Evolutionary conservation across 2,113 vertebrate genomes (phyloP).

Genomic region (Chamaea fasciata): DNA sequence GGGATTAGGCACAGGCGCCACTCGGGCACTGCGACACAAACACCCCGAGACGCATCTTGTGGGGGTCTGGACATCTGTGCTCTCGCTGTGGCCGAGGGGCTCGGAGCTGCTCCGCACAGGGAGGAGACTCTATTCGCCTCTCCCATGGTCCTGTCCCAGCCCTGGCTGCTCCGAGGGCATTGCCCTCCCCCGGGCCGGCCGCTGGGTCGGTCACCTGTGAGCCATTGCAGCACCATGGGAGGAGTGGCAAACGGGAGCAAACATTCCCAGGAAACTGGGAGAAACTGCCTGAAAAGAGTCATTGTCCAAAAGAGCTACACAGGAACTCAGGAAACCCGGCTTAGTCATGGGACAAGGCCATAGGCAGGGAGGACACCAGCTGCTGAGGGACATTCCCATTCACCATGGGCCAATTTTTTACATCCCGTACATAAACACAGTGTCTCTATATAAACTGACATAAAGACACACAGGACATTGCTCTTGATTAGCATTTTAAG

Average conservation of each 20-base stretch:
- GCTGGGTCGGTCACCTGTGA: not conserved
- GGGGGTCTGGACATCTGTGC: not conserved
- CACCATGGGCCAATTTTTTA: not conserved
- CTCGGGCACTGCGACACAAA: not conserved
- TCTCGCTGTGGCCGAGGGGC: not conserved
- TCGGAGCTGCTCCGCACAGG: not conserved
- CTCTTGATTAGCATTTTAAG: not conserved
- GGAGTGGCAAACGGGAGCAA: fast-evolving
- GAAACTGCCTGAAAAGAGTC: not conserved
- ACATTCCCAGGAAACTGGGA: not conserved
- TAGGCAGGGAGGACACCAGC: fast-evolving
- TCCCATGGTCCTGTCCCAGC: fast-evolving
- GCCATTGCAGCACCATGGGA: fast-evolving
- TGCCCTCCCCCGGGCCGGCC: not conserved
- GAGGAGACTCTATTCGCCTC: fast-evolving
- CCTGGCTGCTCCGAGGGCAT: not conserved
- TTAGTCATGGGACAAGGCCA: not conserved
- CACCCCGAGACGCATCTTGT: fast-evolving
- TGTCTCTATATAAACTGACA: not conserved
- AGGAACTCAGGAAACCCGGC: not conserved
- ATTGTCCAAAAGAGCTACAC: not conserved
- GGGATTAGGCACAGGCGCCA: not conserved
- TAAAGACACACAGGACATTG: not conserved
- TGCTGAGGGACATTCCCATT: not conserved
- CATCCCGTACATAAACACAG: fast-evolving